A percentile compares a stretch with the other conserved stretches of the same genome.
phyloP scores from a whole-genome alignment of 2,888 invertebrate species.

The Heliconius aoede region DNA sequence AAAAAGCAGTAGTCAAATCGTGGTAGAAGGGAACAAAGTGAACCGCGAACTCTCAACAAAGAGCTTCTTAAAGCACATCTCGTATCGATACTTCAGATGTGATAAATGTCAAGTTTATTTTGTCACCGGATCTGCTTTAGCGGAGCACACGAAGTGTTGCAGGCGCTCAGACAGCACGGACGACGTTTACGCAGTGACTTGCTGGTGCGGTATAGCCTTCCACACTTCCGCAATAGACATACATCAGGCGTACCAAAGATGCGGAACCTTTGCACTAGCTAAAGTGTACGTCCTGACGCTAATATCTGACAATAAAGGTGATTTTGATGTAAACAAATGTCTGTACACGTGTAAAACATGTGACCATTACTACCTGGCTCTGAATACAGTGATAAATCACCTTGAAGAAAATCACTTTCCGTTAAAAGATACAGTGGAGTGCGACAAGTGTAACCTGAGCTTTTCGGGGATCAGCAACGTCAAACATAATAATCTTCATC shows the following conservation, averaged over 20 bases:
- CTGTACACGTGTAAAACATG: slow-evolving; percentile 47
- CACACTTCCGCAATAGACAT: slow-evolving; percentile 16
- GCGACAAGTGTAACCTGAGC: slow-evolving; percentile 41
- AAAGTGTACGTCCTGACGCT: neutral
- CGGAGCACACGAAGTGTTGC: slow-evolving; percentile 9
- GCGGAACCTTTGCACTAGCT: neutral
- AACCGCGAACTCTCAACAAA: neutral
- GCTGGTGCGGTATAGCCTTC: slow-evolving; percentile 26
- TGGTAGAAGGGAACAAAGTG: neutral
- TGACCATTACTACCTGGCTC: slow-evolving; percentile 42
- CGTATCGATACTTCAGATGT: slow-evolving; percentile 30
- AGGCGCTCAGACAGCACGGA: too few relatives aligned
- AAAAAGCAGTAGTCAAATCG: neutral
- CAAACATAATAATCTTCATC: slow-evolving; percentile 43
- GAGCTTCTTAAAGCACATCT: neutral
- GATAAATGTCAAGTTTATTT: slow-evolving; percentile 37
- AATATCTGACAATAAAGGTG: neutral
- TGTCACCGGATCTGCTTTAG: slow-evolving; percentile 19
- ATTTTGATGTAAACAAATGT: slow-evolving; percentile 23
- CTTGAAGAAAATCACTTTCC: slow-evolving; percentile 21
- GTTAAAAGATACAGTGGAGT: neutral
- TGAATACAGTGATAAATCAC: slow-evolving; percentile 33
- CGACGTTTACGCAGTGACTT: neutral
- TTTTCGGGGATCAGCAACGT: slow-evolving; percentile 33
- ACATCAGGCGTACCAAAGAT: slow-evolving; percentile 25